Evolutionary conservation across 2,888 invertebrate species (phyloP), one percentile per base, ranked within the genome.

Genomic region (Acrobasis repandana): DNA sequence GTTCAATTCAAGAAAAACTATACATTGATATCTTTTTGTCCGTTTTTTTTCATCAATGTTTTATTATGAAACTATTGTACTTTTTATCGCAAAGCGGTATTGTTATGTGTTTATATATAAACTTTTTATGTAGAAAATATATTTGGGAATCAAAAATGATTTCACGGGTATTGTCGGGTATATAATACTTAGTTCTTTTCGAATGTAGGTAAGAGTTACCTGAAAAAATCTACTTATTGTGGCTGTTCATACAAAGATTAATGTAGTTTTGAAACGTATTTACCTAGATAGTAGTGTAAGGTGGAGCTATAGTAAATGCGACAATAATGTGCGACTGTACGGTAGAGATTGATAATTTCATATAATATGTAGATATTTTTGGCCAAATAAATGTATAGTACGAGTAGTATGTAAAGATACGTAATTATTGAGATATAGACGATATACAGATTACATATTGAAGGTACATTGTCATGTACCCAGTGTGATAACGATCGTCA

Each of bases 301-400:
- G 48, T 62, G 56, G 66, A 59, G 63, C 64, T 67, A 64, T 59
- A 63, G 70, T 64, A 75, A 78, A 71, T 66, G 71, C 67, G 78
- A 79, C 78, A 79, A 80, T 79, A 79, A 75, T 62, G 65, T 67
- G 67, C 67, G 70, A 71, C 75, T 74, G 71, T 72, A 62, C 58
- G 58, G 64, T 61, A 67, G 61, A 66, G 56, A 43, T n/a, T 43
- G 43, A 43, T 43, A n/a, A n/a, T n/a, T n/a, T n/a, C n/a, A n/a
- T n/a, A n/a, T n/a, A n/a, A 14, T 28, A 28, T 1, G 28, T 6
- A 43, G 43, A 1, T 43, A 58, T 70, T 67, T 71, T 69, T 77
- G 69, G 74, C 71, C 72, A 75, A 78, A 69, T 58, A 38, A 48
- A 64, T 66, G 60, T 65, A 49, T 61, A 62, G 60, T n/a, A n/a